Evolutionary conservation across 2,113 vertebrate genomes (phyloP).

Genomic region (mouse (Mus musculus)): DNA sequence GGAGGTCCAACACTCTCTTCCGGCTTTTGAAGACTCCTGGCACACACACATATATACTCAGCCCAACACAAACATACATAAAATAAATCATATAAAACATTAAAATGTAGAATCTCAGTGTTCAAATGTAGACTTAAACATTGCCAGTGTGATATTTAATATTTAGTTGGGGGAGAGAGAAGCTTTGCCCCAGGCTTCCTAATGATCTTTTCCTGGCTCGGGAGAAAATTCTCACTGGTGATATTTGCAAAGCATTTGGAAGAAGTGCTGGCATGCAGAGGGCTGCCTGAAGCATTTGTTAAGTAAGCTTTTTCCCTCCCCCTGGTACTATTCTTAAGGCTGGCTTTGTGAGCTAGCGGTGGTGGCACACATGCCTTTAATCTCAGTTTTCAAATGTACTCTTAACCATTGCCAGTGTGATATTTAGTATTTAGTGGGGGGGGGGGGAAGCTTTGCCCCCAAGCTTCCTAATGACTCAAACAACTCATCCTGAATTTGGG

Average conservation of each 20-base stretch:
- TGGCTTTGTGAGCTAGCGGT: neutral
- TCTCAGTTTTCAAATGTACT: neutral
- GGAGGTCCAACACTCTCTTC: neutral
- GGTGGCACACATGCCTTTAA: neutral
- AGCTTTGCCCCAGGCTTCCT: neutral
- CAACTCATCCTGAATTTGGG: neutral
- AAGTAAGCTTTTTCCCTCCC: neutral
- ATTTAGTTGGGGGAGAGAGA: neutral
- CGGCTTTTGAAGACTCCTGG: neutral
- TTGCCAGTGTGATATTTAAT: neutral
- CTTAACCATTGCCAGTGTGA: constrained; percentile 5
- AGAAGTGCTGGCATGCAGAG: neutral
- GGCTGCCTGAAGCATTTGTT: neutral
- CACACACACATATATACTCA: neutral
- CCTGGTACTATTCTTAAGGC: neutral
- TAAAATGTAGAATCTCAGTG: constrained; percentile 9
- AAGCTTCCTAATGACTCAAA: neutral
- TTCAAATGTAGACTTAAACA: constrained; percentile 29
- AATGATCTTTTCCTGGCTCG: neutral
- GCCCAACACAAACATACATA: neutral
- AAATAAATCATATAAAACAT: neutral
- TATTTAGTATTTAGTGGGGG: neutral
- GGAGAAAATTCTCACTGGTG: neutral
- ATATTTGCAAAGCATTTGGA: neutral
- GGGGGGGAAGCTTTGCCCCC: neutral